Evolutionary conservation across 2,888 invertebrate genomes (phyloP), one percentile per base, ranked within the genome.

Genomic region (Tetranychus piercei): DNA sequence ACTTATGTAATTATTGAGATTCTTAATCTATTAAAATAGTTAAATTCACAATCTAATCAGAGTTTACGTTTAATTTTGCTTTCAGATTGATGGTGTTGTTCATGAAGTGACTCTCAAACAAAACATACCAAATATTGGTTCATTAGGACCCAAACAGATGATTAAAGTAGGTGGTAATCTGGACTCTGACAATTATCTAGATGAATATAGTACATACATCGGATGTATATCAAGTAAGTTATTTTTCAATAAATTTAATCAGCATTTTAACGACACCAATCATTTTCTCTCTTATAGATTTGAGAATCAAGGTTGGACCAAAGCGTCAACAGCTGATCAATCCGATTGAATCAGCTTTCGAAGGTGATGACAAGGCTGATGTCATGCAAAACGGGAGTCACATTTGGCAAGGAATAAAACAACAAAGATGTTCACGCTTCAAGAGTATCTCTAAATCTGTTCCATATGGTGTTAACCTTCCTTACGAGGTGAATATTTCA

Each of bases 331-430:
- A n/a, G 20, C 18, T 69, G 11, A 69, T 69, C n/a, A 69, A 22
- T 69, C 69, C 69, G 20, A 69, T 69, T 22, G 69, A 69, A 23
- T 20, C 69, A 23, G 69, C 69, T 18, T 69, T 69, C 22, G 69
- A 69, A 23, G 69, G 69, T 69, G 69, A 69, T 20, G 22, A 69
- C 11, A n/a, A 22, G 11, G 69, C 20, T 69, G 69, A 69, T 69
- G 69, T 69, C 11, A 69, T 69, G 9, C 20, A 20, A 11, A 69
- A 69, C 20, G 69, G 22, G 11, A 69, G 22, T 23, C 20, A 20
- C 20, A 72, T 43, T 9, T 20, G 34, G 55, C n/a, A 72, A 72
- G 72, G 72, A 55, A 55, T 72, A 11, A 55, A 55, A 9, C 72
- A 44, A 43, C 23, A 34, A 43, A 5, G 72, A 23, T 44, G 72